These are phyloP conservation scores for Camptogramma bilineatum DNA, from an alignment of 2,888 invertebrate genomes.

Conservation along the genomic window DNA sequence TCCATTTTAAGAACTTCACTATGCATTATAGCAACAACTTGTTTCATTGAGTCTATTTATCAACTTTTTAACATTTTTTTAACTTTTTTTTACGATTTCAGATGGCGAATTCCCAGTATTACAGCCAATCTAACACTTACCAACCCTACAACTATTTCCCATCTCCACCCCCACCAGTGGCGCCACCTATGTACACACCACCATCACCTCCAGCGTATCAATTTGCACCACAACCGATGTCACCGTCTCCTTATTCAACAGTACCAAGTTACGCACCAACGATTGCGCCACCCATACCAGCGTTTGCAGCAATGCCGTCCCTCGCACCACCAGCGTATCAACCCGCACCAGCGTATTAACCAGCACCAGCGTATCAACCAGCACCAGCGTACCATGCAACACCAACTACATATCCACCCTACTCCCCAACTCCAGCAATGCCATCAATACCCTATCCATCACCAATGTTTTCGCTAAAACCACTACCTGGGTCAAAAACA, in stretches of 20 bases:
- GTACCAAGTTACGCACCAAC: neutral
- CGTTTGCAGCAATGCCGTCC: slow-evolving; percentile 3
- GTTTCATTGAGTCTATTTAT: neutral
- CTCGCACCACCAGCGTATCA: neutral
- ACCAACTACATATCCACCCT: slow-evolving; percentile 1
- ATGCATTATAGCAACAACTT: too few relatives aligned
- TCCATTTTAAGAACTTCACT: too few relatives aligned
- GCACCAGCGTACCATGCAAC: slow-evolving; percentile 3
- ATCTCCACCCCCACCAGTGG: slow-evolving; percentile 6
- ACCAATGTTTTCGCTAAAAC: slow-evolving; percentile 1
- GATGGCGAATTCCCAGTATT: slow-evolving; percentile 35
- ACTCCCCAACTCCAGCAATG: neutral
- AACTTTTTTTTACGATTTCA: slow-evolving; percentile 22
- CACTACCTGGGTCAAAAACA: neutral
- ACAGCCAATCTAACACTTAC: slow-evolving; percentile 24
- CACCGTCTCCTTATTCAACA: slow-evolving; percentile 2
- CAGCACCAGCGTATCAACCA: neutral
- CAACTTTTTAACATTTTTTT: neutral
- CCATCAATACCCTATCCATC: slow-evolving; percentile 2
- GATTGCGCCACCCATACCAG: slow-evolving; percentile 7
- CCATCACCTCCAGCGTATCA: slow-evolving; percentile 11
- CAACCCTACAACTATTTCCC: slow-evolving; percentile 29
- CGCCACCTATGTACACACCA: slow-evolving; percentile 8
- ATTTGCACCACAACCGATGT: neutral
- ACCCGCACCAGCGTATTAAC: slow-evolving; percentile 1